These are phyloP conservation scores for Teleopsis dalmanni DNA, from an alignment of 1,140 invertebrate genomes.

Conservation along the genomic window DNA sequence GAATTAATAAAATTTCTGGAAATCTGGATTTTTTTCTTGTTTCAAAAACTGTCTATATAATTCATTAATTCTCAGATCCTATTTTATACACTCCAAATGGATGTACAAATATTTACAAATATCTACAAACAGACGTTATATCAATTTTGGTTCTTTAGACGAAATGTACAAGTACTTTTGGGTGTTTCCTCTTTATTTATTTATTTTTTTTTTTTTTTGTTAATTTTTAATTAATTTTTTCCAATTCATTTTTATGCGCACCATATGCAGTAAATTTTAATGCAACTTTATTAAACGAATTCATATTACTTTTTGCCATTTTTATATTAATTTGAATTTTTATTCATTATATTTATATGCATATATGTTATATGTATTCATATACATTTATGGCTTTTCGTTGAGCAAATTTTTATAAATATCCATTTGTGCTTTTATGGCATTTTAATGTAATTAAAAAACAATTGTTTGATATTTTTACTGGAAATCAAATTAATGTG, in stretches of 20 bases:
- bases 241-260: not conserved
- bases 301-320: not conserved
- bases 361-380: too few relatives aligned
- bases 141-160: not conserved
- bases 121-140: not conserved
- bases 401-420: too few relatives aligned
- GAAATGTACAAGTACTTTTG: not conserved
- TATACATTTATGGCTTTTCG: too few relatives aligned
- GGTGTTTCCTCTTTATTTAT: not conserved
- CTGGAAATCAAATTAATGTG: too few relatives aligned
- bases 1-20: too few relatives aligned
- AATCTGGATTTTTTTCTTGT: too few relatives aligned
- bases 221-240: not conserved
- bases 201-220: not conserved
- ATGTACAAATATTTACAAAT: not conserved
- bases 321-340: constrained; percentile 12
- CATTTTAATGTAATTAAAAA: constrained; percentile 36
- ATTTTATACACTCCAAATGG: not conserved
- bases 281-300: too few relatives aligned
- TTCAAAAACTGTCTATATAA: too few relatives aligned
- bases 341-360: too few relatives aligned
- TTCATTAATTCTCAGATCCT: too few relatives aligned
- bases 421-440: too few relatives aligned
- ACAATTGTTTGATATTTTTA: constrained; percentile 29
- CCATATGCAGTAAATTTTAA: too few relatives aligned